Conservation (phyloP, 2,113 vertebrate genomes). For the Apeltes quadracus region DNA sequence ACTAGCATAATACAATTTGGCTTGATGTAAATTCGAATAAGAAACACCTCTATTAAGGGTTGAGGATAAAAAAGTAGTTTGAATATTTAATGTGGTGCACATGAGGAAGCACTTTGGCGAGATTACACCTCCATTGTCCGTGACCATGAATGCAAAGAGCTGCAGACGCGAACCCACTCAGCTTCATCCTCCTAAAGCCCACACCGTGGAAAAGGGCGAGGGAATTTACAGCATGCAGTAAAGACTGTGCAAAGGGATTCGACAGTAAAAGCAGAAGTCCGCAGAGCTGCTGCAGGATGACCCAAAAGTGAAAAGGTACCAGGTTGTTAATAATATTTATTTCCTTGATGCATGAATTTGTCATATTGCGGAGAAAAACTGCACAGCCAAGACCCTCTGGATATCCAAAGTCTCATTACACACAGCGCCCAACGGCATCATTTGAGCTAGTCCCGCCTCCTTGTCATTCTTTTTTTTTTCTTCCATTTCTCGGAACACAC, state of each 20-base stretch:
- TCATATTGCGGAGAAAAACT: conserved; percentile 2
- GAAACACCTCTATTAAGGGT: background rate
- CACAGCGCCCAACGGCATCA: background rate
- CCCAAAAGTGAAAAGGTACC: conserved; percentile 23
- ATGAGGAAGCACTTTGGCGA: conserved; percentile 28
- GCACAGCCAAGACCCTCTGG: conserved; percentile 9
- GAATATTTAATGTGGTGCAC: conserved; percentile 17
- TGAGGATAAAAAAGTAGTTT: background rate
- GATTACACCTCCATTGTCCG: conserved; percentile 32
- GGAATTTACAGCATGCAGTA: conserved; percentile 43
- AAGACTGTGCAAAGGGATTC: conserved; percentile 38
- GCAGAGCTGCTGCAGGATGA: background rate
- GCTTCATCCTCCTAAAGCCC: conserved; percentile 17
- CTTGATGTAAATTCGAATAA: conserved; percentile 1
- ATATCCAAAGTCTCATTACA: conserved; percentile 29
- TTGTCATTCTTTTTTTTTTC: conserved; percentile 32
- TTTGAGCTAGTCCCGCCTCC: conserved; percentile 26
- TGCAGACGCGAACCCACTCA: conserved; percentile 40
- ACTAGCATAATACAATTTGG: background rate
- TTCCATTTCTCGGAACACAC: conserved; percentile 44
- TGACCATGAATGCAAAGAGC: conserved; percentile 28
- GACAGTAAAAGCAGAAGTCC: conserved; percentile 22
- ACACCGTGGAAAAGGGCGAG: conserved; percentile 30
- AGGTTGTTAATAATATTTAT: background rate
- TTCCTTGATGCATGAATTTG: conserved; percentile 2